phyloP scores from a whole-genome alignment of 2,888 invertebrate genomes.

The Drosophila koepferae region DNA sequence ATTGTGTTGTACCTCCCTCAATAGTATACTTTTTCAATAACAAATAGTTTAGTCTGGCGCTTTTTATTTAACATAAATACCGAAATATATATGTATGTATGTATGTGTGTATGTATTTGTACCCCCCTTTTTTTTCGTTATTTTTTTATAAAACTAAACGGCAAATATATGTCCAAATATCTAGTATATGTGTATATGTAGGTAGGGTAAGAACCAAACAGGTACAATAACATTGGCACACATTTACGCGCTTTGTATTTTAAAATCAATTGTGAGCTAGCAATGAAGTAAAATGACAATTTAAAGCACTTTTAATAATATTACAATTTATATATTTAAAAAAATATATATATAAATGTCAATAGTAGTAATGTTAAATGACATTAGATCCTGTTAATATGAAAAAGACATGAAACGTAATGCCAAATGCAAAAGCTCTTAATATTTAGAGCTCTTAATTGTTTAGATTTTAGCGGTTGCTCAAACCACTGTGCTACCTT shows the following conservation, averaged over 20 bases:
- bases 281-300: too few relatives aligned
- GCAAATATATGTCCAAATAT: too few relatives aligned
- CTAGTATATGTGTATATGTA: neutral
- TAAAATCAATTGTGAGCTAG: neutral
- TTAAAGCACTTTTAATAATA: too few relatives aligned
- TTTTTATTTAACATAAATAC: conserved; percentile 20
- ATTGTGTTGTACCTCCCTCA: conserved; percentile 8
- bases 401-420: neutral
- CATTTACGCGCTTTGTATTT: neutral
- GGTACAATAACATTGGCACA: conserved; percentile 42
- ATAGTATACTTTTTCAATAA: conserved; percentile 8
- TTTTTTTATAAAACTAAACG: conserved; percentile 2
- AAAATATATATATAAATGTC: neutral
- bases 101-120: neutral
- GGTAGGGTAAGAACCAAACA: conserved; percentile 35
- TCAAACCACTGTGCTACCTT: conserved; percentile 49
- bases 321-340: neutral
- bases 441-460: conserved; percentile 3
- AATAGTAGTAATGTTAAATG: neutral
- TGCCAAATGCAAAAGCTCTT: too few relatives aligned
- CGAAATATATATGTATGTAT: neutral
- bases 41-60: conserved; percentile 3
- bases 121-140: conserved; percentile 11
- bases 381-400: neutral
- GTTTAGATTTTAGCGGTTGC: conserved; percentile 1